Percentiles rank a stretch among this genome's conserved stretches.
phyloP scores from a whole-genome alignment of 1,140 invertebrate genomes.

The Neodiprion lecontei region DNA sequence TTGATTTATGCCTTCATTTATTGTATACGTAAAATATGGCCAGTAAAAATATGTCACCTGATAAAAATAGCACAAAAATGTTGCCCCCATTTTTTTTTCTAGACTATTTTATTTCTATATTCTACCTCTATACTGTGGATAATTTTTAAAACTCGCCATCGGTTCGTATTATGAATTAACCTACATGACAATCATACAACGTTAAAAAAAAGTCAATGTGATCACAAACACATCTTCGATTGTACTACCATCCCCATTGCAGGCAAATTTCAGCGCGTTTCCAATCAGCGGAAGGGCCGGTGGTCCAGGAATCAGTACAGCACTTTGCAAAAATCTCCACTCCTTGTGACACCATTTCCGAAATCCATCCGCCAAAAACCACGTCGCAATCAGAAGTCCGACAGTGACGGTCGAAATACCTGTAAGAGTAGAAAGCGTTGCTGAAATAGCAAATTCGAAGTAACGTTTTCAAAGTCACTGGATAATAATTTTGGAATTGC shows the following conservation, averaged over 20 bases:
- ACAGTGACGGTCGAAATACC: neutral
- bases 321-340: conserved; percentile 23
- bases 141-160: neutral
- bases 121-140: neutral
- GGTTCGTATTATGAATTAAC: neutral
- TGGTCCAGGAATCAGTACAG: conserved; percentile 51
- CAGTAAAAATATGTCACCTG: too few relatives aligned
- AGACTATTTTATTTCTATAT: too few relatives aligned
- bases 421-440: too few relatives aligned
- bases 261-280: conserved; percentile 47
- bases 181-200: neutral
- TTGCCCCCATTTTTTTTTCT: too few relatives aligned
- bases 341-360: neutral
- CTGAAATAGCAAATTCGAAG: too few relatives aligned
- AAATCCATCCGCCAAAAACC: neutral
- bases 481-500: too few relatives aligned
- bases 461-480: too few relatives aligned
- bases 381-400: neutral
- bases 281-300: conserved; percentile 54
- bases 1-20: too few relatives aligned
- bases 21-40: too few relatives aligned
- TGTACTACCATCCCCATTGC: conserved; percentile 25
- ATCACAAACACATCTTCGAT: neutral
- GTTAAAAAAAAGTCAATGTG: neutral
- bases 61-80: too few relatives aligned